phyloP scores from a whole-genome alignment of 1,140 invertebrate genomes.

The Halesus radiatus region DNA sequence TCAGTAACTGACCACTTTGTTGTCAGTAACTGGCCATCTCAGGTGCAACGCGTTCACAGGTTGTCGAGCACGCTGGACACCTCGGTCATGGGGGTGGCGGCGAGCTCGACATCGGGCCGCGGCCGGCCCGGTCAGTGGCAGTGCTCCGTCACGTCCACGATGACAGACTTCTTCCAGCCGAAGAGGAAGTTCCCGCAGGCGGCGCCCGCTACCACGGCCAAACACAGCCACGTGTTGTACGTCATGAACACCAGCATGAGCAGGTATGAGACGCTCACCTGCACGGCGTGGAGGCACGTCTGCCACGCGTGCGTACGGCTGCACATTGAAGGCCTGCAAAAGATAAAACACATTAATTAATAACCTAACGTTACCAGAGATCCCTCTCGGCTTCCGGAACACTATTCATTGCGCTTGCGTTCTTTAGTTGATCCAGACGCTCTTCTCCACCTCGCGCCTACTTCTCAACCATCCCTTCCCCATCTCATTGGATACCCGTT shows the following conservation, averaged over 20 bases:
- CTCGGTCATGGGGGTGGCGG: constrained; percentile 7
- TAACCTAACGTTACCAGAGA: too few relatives aligned
- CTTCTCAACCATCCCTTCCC: too few relatives aligned
- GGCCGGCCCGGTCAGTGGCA: constrained; percentile 80
- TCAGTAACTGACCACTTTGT: too few relatives aligned
- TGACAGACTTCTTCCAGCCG: constrained; percentile 93
- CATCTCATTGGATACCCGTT: too few relatives aligned
- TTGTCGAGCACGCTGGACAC: background rate
- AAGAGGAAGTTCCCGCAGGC: constrained; percentile 95
- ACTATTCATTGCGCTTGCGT: too few relatives aligned
- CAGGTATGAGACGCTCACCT: constrained; percentile 92
- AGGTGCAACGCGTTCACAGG: too few relatives aligned
- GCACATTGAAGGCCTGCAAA: constrained; percentile 83
- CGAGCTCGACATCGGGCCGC: background rate
- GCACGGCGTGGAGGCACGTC: constrained; percentile 90
- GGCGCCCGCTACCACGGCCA: constrained; percentile 90
- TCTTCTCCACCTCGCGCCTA: too few relatives aligned
- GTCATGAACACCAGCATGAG: constrained; percentile 99
- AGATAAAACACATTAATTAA: constrained; percentile 1
- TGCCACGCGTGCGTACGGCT: constrained; percentile 87
- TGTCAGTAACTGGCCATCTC: too few relatives aligned
- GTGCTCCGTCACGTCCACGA: constrained; percentile 95
- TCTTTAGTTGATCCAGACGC: too few relatives aligned
- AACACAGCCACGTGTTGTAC: constrained; percentile 95
- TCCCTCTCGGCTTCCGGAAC: too few relatives aligned